Evolutionary conservation across 2,113 vertebrate species (phyloP), one percentile per base, ranked within the genome.

Genomic region (Urocitellus parryii): DNA sequence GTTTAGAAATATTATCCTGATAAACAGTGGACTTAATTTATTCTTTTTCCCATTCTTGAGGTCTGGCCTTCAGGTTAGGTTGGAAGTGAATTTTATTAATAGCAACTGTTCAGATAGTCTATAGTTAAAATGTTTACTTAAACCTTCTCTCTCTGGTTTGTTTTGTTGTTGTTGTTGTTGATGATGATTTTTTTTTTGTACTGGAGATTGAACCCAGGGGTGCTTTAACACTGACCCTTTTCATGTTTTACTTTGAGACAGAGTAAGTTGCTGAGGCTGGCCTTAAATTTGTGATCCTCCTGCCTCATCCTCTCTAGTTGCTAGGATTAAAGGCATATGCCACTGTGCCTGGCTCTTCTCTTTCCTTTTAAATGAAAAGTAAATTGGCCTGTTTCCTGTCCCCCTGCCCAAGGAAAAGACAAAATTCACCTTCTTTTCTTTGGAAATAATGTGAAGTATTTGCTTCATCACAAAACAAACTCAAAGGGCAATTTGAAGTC

Each of bases 111-210:
- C 34, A 39, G 2, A 51, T 13, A 51, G 79, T 88, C 84, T 83
- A 67, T 56, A 17, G 73, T 88, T 86, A 70, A 91, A 95, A 34
- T 92, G 78, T 88, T 87, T 96, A 95, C 83, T 86, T 93, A 94
- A 80, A 58, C 17, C 20, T 58, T 58, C 56, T 58, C 56, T 58
- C 56, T 22, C 56, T 58, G 56, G 18, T 58, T 58, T 58, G 5
- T 14, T 18, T 58, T 58, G 22, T 58, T 58, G 1, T 22, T 58
- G 5, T 58, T 58, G 5, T 58, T 58, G 5, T 58, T 58, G 53
- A 7, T 45, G 45, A 45, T 45, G 7, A 8, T 45, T 56, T 56
- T 56, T 56, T 58, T 58, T 58, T 58, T 5, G 56, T 58, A 58
- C 56, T 58, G 56, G 61, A 3, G 24, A 63, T 63, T 63, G 61